These are phyloP conservation scores for Acrocephalus scirpaceus DNA, from an alignment of 2,797 vertebrate genomes.

Conservation along the genomic window DNA sequence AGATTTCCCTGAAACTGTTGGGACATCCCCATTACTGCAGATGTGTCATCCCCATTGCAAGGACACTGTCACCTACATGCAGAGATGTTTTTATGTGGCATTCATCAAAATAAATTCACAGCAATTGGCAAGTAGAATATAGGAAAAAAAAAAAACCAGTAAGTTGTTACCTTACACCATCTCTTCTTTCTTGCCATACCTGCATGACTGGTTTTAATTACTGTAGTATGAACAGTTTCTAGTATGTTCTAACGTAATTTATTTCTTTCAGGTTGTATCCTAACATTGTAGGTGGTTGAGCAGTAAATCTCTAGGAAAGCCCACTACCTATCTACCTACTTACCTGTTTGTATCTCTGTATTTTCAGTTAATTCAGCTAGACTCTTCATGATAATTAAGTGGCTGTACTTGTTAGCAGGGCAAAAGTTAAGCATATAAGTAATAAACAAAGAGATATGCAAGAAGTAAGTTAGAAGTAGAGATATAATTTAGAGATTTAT, in stretches of 20 bases:
- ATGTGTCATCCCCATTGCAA: not conserved
- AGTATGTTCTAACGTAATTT: not conserved
- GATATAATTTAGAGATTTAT: not conserved
- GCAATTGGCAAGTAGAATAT: not conserved
- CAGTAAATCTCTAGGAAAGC: not conserved
- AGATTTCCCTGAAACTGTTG: not conserved
- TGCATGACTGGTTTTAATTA: not conserved
- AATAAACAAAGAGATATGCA: not conserved
- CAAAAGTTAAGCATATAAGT: constrained; percentile 5
- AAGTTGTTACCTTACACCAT: not conserved
- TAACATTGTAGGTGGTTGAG: not conserved
- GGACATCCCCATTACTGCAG: not conserved
- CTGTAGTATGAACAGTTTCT: not conserved
- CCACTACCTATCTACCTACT: not conserved
- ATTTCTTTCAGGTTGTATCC: not conserved
- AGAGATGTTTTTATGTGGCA: not conserved
- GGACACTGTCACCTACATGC: rapidly evolving
- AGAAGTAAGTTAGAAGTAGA: not conserved
- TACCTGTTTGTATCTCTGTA: not conserved
- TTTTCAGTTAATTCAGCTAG: not conserved
- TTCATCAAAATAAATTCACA: not conserved
- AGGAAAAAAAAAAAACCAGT: not conserved
- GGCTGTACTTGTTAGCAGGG: not conserved
- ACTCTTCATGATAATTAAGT: not conserved
- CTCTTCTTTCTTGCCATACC: not conserved